Evolutionary conservation across 2,888 invertebrate species (phyloP).

Genomic region (Embidobia sp.): DNA sequence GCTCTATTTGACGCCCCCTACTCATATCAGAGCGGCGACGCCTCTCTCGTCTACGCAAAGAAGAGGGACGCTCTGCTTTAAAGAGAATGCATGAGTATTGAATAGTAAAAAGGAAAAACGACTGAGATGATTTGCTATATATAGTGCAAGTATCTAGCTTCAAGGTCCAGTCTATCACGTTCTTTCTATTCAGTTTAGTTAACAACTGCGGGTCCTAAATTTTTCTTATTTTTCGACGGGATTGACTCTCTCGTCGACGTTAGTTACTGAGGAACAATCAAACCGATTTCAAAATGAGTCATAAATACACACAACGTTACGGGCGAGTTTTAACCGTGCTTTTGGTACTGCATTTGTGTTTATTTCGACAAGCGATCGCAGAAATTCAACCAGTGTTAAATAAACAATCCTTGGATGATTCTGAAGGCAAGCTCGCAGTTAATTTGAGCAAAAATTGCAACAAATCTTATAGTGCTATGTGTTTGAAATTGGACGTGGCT

Average conservation of each 20-base stretch:
- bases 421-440: slow-evolving; percentile 69
- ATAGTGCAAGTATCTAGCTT: slow-evolving; percentile 77
- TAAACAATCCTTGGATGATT: slow-evolving; percentile 74
- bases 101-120: slow-evolving; percentile 79
- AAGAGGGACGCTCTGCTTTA: slow-evolving; percentile 72
- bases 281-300: slow-evolving; percentile 29
- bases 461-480: slow-evolving; percentile 86
- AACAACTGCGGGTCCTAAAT: neutral
- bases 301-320: slow-evolving; percentile 6
- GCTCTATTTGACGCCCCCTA: slow-evolving; percentile 81
- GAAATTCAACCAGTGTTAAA: slow-evolving; percentile 74
- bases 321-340: slow-evolving; percentile 14
- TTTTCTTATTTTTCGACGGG: slow-evolving; percentile 5
- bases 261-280: neutral
- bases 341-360: slow-evolving; percentile 13
- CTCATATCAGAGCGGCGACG: slow-evolving; percentile 67
- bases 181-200: slow-evolving; percentile 42
- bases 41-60: slow-evolving; percentile 68
- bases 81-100: slow-evolving; percentile 78
- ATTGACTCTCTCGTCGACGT: slow-evolving; percentile 1
- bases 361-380: slow-evolving; percentile 60
- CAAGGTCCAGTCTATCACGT: slow-evolving; percentile 75
- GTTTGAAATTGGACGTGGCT: slow-evolving; percentile 89
- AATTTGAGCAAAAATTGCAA: slow-evolving; percentile 82
- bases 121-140: slow-evolving; percentile 76